phyloP scores from a whole-genome alignment of 2,113 vertebrate species.

The Plestiodon gilberti region DNA sequence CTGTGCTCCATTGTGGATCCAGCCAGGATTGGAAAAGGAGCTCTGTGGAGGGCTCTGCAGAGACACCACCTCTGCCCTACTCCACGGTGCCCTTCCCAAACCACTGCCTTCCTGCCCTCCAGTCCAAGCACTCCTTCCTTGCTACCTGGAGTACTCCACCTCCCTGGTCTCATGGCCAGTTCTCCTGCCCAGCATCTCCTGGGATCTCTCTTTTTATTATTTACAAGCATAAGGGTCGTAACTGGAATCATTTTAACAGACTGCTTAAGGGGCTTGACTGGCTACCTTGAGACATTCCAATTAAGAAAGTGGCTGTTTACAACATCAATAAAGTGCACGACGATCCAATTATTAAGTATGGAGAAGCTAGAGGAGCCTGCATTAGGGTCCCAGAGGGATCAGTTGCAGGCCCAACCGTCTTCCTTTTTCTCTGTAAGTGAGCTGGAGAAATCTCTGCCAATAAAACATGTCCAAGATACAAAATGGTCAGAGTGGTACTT shows the following conservation, averaged over 20 bases:
- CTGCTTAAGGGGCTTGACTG: neutral
- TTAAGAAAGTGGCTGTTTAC: neutral
- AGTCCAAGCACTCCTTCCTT: neutral
- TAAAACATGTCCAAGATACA: slow-evolving; percentile 23
- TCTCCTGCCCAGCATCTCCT: neutral
- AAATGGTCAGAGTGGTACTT: slow-evolving; percentile 14
- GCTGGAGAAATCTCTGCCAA: slow-evolving; percentile 19
- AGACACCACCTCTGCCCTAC: neutral
- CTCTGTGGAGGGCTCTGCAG: neutral
- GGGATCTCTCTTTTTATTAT: neutral
- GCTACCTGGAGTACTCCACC: neutral
- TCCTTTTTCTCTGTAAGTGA: slow-evolving; percentile 1
- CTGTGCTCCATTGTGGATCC: neutral
- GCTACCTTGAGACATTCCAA: slow-evolving; percentile 21
- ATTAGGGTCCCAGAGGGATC: slow-evolving; percentile 18
- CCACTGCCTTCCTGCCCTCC: neutral
- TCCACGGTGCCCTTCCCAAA: neutral
- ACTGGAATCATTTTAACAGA: slow-evolving; percentile 8
- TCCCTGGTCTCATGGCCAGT: neutral
- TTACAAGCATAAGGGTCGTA: slow-evolving; percentile 10
- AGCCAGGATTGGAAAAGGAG: neutral
- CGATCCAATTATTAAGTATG: slow-evolving; percentile 14
- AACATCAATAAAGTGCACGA: neutral
- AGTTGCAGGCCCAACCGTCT: neutral
- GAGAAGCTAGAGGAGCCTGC: neutral